These are phyloP conservation scores for Cynodonichthys magdalenae DNA, from an alignment of 2,797 vertebrate species.

Conservation along the genomic window DNA sequence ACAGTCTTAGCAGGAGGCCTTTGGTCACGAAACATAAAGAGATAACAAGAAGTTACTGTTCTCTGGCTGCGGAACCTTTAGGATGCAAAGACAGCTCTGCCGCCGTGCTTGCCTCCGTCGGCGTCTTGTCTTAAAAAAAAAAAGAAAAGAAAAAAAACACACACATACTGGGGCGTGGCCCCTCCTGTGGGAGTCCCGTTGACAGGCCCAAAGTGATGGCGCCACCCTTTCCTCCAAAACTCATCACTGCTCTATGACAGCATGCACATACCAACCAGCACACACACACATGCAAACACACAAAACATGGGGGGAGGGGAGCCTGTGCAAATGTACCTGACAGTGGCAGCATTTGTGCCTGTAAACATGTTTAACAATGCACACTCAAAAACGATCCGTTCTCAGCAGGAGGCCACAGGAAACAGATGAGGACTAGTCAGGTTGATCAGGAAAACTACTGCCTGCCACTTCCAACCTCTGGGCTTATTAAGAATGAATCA, in stretches of 20 bases:
- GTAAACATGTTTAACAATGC: conserved; percentile 78
- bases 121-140: conserved; percentile 54
- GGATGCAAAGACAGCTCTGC: conserved; percentile 59
- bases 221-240: conserved; percentile 73
- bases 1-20: conserved; percentile 54
- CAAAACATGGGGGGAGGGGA: conserved; percentile 44
- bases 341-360: conserved; percentile 65
- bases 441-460: conserved; percentile 67
- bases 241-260: conserved; percentile 60
- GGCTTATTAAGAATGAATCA: conserved; percentile 76
- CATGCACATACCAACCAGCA: conserved; percentile 17
- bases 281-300: conserved; percentile 17
- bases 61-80: conserved; percentile 45
- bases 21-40: conserved; percentile 53
- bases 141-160: too few species aligned
- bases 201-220: conserved; percentile 64
- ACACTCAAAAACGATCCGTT: conserved; percentile 58
- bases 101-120: conserved; percentile 54
- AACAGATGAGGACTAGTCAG: conserved; percentile 77
- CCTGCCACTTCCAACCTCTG: conserved; percentile 59
- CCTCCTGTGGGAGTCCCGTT: conserved; percentile 76
- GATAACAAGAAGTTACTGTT: conserved; percentile 47
- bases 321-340: conserved; percentile 57
- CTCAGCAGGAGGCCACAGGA: conserved; percentile 75
- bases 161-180: conserved; percentile 72